A percentile compares a stretch with the other conserved stretches of the same genome.
Evolutionary conservation across 2,888 invertebrate genomes (phyloP).

Genomic region (Zygaena filipendulae): DNA sequence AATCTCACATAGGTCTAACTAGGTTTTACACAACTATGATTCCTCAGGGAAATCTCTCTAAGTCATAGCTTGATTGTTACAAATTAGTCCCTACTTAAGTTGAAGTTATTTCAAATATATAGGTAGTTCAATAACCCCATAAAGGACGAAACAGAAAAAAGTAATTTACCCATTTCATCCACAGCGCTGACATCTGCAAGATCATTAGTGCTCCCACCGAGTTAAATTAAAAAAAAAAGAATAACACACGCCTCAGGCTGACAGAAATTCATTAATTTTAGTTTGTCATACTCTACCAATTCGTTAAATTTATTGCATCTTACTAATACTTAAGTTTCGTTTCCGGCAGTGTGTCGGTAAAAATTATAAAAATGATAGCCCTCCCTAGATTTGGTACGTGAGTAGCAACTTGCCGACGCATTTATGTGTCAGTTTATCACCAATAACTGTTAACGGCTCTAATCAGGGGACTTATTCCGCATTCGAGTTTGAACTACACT

Average conservation of each 20-base stretch:
- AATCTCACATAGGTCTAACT: too few relatives aligned
- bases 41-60: too few relatives aligned
- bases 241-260: conserved; percentile 28
- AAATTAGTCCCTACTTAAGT: too few relatives aligned
- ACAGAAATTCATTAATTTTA: conserved; percentile 54
- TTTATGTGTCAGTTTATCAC: conserved; percentile 56
- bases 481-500: too few relatives aligned
- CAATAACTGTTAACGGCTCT: conserved; percentile 33
- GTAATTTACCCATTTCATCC: conserved; percentile 28
- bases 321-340: conserved; percentile 53
- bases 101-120: too few relatives aligned
- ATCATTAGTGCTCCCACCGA: conserved; percentile 42
- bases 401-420: conserved; percentile 38
- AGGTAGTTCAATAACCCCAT: too few relatives aligned
- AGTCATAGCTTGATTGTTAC: too few relatives aligned
- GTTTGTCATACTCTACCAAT: conserved; percentile 63
- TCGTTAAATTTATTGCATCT: conserved; percentile 55
- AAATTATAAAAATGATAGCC: too few relatives aligned
- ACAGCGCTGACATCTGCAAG: conserved; percentile 44
- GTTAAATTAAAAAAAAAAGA: conserved; percentile 47
- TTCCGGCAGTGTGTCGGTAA: conserved; percentile 33
- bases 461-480: too few relatives aligned
- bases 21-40: too few relatives aligned
- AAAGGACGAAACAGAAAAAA: conserved; percentile 30
- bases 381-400: too few relatives aligned